Base-by-base conservation (phyloP, 2,888 invertebrate genomes). In the Terebella lapidaria region DNA sequence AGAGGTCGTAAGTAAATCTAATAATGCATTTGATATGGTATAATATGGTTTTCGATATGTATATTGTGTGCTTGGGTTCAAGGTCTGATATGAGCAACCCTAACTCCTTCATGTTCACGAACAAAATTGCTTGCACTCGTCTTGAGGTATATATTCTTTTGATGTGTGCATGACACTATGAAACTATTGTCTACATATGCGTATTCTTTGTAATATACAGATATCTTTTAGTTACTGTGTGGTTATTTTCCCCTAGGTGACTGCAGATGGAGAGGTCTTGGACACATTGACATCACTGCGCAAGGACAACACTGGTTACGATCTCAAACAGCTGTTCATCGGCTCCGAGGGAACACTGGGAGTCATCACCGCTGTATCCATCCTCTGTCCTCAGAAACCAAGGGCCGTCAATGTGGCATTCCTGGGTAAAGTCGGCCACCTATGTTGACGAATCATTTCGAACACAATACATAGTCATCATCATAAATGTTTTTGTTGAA, bases 281-380 rank as follows among this genome's bases (percentile, higher is more conserved):
- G 89, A 96, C 78, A 88, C 91, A 62, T 84, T 97, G 77, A 89
- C 88, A 60, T 85, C 88, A 0, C 84, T 96, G 70, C 90, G 93
- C 76, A 99, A 99, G 80, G 96, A 99, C 80, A 99, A 99, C 79
- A 96, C 97, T 0, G 97, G 97, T 0, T 94, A 94, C 77, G 95
- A 97, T 77, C 82, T 97, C 71, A 95, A 95, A 76, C 95, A 99
- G 81, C 81, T 97, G 62, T 96, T 99, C 77, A 92, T 97, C 71
- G 99, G 99, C 18, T 93, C 95, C 0, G 99, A 99, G 83, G 99
- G 99, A 53, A 94, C 95, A 0, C 83, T 99, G 56, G 99, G 99
- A 18, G 80, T 99, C 3, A 88, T 99, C 4, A 97, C 97, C 0
- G 91, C 91, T 82, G 88, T 94, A 3, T 89, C 92, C 1, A 87